Base-by-base conservation (phyloP, 2,888 invertebrate genomes). In the Calameuta pallipes region DNA sequence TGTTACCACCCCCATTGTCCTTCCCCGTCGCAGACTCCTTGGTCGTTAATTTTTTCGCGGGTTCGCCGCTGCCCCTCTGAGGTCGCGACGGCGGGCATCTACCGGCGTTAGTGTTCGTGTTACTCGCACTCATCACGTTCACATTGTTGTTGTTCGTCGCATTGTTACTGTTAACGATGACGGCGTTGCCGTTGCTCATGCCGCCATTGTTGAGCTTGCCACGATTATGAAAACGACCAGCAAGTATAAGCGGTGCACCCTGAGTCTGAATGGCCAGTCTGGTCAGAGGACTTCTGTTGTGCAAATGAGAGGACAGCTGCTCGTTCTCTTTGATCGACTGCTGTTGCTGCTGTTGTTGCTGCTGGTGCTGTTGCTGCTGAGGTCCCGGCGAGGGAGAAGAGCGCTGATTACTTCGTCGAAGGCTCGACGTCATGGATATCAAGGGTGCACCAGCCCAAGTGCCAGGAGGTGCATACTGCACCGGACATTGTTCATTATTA, bases 381-480 rank as follows among this genome's bases (percentile, higher is more conserved):
- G 87, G 89, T 37, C 81, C 80, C 11, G 86, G 82, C 69, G 86
- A 83, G 74, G 88, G 87, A 23, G 89, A 87, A 11, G 86, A 87
- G 80, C 87, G 89, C 80, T 87, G 89, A 82, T 88, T 89, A 82
- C 85, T 88, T 76, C 93, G 93, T 82, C 94, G 93, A 75, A 94
- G 93, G 88, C 94, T 94, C 33, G 91, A 88, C 69, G 96, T 95
- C 93, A 96, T 96, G 75, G 96, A 96, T 90, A 97, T 96, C 82
- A 97, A 93, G 74, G 97, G 97, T 88, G 96, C 95, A 82, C 96
- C 96, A 56, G 96, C 94, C 95, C 96, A 97, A 84, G 94, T 95
- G 83, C 94, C 95, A 9, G 84, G 79, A n/a, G 56, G 56, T 6
- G 84, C 83, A 78, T 88, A 88, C 77, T 88, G 71, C 15, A 77